phyloP scores from a whole-genome alignment of 30 jellyfish, hydroid and myxozoan species.

The Turritopsis dohrnii region DNA sequence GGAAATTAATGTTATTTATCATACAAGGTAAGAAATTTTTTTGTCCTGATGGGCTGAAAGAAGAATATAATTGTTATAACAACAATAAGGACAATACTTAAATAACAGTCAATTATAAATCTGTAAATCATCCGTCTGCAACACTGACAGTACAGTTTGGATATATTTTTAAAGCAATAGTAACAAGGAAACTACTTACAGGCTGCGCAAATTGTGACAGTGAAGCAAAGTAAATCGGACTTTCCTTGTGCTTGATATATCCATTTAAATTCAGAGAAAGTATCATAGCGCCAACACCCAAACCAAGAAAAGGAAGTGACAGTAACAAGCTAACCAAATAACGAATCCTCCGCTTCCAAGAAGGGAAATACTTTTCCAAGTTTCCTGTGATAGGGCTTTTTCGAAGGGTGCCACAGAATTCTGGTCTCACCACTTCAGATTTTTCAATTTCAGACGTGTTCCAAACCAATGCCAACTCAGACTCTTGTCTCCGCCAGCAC shows the following conservation, averaged over 20 bases:
- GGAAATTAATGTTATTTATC: not conserved
- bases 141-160: too few relatives aligned
- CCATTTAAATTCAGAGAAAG: constrained; percentile 85
- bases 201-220: constrained; percentile 77
- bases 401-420: constrained; percentile 58
- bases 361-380: constrained; percentile 66
- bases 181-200: constrained; percentile 28
- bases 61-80: too few relatives aligned
- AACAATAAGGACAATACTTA: too few relatives aligned
- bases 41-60: not conserved
- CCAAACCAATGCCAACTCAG: constrained; percentile 80
- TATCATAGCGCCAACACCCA: constrained; percentile 89
- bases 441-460: constrained; percentile 60
- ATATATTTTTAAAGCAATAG: too few relatives aligned
- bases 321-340: constrained; percentile 55
- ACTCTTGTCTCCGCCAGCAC: constrained; percentile 87
- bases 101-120: too few relatives aligned
- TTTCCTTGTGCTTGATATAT: constrained; percentile 68
- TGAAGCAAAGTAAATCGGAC: constrained; percentile 73
- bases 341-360: constrained; percentile 73
- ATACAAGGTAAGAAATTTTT: not conserved
- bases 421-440: constrained; percentile 72
- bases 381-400: constrained; percentile 78
- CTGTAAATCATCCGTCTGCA: too few relatives aligned
- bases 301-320: constrained; percentile 59